These are phyloP conservation scores for Spatulosminthurus flaviceps DNA, from an alignment of 2,888 invertebrate species.

Conservation along the genomic window DNA sequence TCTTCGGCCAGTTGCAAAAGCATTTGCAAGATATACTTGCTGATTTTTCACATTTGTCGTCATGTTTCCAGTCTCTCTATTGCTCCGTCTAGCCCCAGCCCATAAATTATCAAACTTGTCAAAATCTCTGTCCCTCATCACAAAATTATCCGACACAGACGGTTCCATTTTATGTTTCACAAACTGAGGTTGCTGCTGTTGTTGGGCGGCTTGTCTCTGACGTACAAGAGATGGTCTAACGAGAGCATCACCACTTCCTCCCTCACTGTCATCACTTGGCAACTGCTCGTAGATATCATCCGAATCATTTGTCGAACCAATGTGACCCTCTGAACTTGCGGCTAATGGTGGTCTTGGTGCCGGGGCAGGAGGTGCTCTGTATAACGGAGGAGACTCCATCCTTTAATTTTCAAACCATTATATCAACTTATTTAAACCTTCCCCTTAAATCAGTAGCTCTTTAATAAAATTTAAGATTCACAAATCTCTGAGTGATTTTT, in stretches of 20 bases:
- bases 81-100: constrained; percentile 61
- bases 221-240: constrained; percentile 60
- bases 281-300: constrained; percentile 75
- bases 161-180: constrained; percentile 60
- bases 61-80: constrained; percentile 54
- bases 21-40: constrained; percentile 57
- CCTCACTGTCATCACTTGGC: constrained; percentile 73
- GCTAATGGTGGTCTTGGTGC: constrained; percentile 55
- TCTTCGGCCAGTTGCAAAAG: constrained; percentile 62
- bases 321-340: constrained; percentile 52
- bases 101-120: constrained; percentile 61
- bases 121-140: constrained; percentile 60
- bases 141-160: constrained; percentile 60
- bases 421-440: constrained; percentile 9
- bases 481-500: no score
- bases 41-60: constrained; percentile 49
- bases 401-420: constrained; percentile 42
- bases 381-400: constrained; percentile 63
- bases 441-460: not conserved
- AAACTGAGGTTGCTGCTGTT: constrained; percentile 46
- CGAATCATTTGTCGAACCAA: constrained; percentile 61
- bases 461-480: no score
- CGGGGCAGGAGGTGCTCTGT: constrained; percentile 61
- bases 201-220: constrained; percentile 54
- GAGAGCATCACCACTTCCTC: constrained; percentile 60